These are phyloP conservation scores for Rallus crepitans DNA, from an alignment of 2,797 vertebrate species.

Conservation along the genomic window DNA sequence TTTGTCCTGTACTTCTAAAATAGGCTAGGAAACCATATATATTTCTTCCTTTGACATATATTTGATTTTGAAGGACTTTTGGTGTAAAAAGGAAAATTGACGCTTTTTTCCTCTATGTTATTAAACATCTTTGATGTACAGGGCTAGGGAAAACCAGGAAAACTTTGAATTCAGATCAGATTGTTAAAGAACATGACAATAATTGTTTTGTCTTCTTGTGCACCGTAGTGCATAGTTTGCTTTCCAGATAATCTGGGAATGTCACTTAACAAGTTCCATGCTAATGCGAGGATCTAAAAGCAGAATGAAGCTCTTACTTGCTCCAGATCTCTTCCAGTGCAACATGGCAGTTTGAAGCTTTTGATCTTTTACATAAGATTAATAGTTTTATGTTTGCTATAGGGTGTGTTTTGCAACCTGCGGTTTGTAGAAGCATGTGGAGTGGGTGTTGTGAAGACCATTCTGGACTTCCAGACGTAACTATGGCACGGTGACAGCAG, in stretches of 20 bases:
- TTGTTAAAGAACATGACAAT: neutral
- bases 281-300: neutral
- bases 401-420: neutral
- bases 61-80: neutral
- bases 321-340: neutral
- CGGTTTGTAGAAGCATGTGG: neutral
- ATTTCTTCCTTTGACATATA: neutral
- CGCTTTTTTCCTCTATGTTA: neutral
- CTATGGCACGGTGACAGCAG: neutral
- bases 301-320: neutral
- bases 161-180: neutral
- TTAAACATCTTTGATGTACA: neutral
- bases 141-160: neutral
- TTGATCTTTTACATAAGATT: slow-evolving; percentile 1
- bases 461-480: neutral
- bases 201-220: neutral
- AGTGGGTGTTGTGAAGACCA: neutral
- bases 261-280: slow-evolving; percentile 31
- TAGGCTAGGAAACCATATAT: neutral
- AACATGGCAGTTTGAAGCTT: neutral
- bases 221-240: neutral
- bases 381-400: neutral
- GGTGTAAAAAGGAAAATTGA: neutral
- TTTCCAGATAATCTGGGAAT: slow-evolving; percentile 36
- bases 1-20: neutral